Percentiles rank a stretch among this genome's conserved stretches.
Evolutionary conservation across 1,140 invertebrate genomes (phyloP).

Genomic region (Pseudomyrmex gracilis): DNA sequence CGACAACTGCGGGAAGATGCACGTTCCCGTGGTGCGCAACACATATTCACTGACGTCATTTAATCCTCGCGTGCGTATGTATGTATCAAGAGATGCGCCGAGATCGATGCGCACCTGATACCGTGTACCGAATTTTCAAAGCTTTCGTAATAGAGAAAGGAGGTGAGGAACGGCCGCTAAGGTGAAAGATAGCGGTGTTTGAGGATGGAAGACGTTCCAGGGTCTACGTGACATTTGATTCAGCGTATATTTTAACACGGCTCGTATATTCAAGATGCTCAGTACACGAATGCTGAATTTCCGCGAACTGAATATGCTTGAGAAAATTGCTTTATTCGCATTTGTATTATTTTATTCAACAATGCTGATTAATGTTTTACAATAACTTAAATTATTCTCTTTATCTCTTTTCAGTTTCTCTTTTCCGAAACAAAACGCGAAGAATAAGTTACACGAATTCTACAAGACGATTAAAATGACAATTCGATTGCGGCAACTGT

Average conservation of each 20-base stretch:
- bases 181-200: conserved; percentile 68
- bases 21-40: neutral
- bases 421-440: too few species aligned
- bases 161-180: conserved; percentile 26
- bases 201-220: conserved; percentile 53
- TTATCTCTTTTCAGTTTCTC: too few species aligned
- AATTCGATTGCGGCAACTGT: too few species aligned
- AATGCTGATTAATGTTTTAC: too few species aligned
- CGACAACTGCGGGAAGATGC: neutral
- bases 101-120: neutral
- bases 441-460: too few species aligned
- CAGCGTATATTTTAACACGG: conserved; percentile 49
- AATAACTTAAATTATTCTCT: too few species aligned
- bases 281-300: conserved; percentile 47
- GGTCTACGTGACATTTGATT: conserved; percentile 73
- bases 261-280: conserved; percentile 44
- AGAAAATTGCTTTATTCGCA: too few species aligned
- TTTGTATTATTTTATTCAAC: too few species aligned
- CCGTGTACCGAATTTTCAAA: conserved; percentile 47
- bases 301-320: neutral
- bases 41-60: neutral
- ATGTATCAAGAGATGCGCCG: neutral
- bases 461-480: too few species aligned
- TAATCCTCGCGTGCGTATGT: too few species aligned
- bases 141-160: conserved; percentile 74